phyloP scores from a whole-genome alignment of 2,888 invertebrate species.

The Yponomeuta plumbellus region DNA sequence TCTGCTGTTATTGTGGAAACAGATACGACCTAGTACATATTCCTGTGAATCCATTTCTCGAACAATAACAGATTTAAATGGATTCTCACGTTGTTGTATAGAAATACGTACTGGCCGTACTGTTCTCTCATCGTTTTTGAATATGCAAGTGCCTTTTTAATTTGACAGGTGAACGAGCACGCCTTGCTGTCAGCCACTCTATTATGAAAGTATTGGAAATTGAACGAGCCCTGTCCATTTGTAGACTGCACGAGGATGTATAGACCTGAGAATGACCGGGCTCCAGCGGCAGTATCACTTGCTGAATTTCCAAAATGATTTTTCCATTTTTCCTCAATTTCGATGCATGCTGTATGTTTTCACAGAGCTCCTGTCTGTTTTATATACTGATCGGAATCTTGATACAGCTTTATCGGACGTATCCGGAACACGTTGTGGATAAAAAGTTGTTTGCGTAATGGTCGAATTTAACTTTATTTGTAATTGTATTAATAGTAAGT shows the following conservation, averaged over 20 bases:
- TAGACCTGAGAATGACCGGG: constrained; percentile 59
- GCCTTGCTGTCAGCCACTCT: constrained; percentile 70
- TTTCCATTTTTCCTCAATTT: constrained; percentile 44
- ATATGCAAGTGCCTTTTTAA: constrained; percentile 71
- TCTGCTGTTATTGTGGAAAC: not conserved
- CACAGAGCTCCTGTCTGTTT: not conserved
- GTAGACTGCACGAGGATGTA: constrained; percentile 40
- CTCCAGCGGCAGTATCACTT: constrained; percentile 48
- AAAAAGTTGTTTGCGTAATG: not conserved
- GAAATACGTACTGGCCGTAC: not conserved
- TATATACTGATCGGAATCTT: not conserved
- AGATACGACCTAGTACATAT: not conserved
- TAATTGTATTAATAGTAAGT: not conserved
- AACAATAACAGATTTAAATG: constrained; percentile 16
- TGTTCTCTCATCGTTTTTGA: constrained; percentile 48
- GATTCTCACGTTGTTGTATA: constrained; percentile 1
- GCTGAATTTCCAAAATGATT: constrained; percentile 63
- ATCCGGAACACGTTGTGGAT: constrained; percentile 23
- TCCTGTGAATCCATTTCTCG: constrained; percentile 20
- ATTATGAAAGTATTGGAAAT: constrained; percentile 73
- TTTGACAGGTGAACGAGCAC: constrained; percentile 72
- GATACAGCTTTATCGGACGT: constrained; percentile 31
- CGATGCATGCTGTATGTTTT: constrained; percentile 44
- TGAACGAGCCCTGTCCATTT: constrained; percentile 69
- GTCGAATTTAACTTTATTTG: not conserved